Evolutionary conservation across 2,113 vertebrate genomes (phyloP), one percentile per base, ranked within the genome.

Genomic region (Rhombomys opimus): DNA sequence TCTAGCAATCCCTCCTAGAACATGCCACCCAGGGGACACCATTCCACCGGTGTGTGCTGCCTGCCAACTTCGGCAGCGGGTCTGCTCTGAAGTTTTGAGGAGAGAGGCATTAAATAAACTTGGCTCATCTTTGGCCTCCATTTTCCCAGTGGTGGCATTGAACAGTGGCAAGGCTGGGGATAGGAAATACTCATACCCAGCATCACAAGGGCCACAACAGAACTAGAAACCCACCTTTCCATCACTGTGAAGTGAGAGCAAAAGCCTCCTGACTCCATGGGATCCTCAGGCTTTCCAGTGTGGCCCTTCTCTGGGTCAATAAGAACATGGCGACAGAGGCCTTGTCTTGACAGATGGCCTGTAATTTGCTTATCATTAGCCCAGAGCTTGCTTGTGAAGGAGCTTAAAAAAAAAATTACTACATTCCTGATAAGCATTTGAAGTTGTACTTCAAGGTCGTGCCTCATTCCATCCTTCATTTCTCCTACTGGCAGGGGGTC

Each of bases 1-100:
- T 77, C 97, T 15, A 96, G 96, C 95, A 97, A 89, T 97, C 90
- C 95, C 91, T 97, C 93, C 96, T 92, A 95, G 95, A 97, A 97
- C 96, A 96, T 41, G 75, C 46, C 95, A 82, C 90, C 81, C 86
- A 65, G 87, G 93, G 91, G 86, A 91, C 90, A 9, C 67, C 12
- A 41, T 82, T 91, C 93, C 86, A 35, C 61, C 4, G 18, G 63
- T 25, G 14, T 30, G 14, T 63, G 91, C 54, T 59, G 1, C 38
- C 87, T 68, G 46, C 95, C 91, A 91, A 94, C 30, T 68, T 57
- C n/a, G 10, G 84, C 73, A 65, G 87, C n/a, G 54, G 82, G 73
- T 94, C 35, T 73, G 90, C 70, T 23, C 35, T 86, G 38, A 92
- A 90, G 82, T 91, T 87, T 96, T 85, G 38, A 94, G 93, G 78